Evolutionary conservation across 2,113 vertebrate genomes (phyloP).

Genomic region (Ranitomeya variabilis): DNA sequence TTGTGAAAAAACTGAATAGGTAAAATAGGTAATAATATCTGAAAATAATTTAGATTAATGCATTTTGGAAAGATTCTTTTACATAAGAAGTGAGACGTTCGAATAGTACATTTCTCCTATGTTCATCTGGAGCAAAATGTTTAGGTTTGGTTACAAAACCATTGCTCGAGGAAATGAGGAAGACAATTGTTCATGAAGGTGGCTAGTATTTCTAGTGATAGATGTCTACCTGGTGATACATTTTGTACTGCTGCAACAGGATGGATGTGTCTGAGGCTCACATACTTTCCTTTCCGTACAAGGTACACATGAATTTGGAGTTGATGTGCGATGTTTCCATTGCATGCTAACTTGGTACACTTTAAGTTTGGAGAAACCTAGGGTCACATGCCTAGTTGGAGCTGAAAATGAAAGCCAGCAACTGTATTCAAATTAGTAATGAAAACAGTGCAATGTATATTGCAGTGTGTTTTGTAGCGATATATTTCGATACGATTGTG

Average conservation of each 20-base stretch:
- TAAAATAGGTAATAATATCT: too few species aligned
- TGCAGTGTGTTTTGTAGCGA: background rate
- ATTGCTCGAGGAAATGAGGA: background rate
- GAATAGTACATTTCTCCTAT: too few species aligned
- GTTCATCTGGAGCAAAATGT: background rate
- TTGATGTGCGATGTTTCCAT: conserved; percentile 49
- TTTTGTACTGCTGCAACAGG: background rate
- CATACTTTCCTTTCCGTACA: conserved; percentile 49
- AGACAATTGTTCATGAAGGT: background rate
- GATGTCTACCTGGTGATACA: background rate
- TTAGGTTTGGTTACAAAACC: background rate
- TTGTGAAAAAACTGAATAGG: too few species aligned
- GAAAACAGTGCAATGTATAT: background rate
- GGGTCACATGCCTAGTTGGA: fast-evolving
- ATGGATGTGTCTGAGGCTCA: conserved; percentile 42
- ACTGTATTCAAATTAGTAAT: background rate
- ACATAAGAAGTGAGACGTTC: too few species aligned
- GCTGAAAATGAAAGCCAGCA: background rate
- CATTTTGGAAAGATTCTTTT: too few species aligned
- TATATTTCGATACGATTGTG: background rate
- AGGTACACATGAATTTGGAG: conserved; percentile 33
- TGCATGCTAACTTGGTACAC: conserved; percentile 14
- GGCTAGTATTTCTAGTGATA: background rate
- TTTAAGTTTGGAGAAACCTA: background rate
- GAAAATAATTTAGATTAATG: too few species aligned